A percentile compares a stretch with the other conserved stretches of the same genome.
Conservation (phyloP, 2,113 vertebrate genomes). For the Alosa alosa region DNA sequence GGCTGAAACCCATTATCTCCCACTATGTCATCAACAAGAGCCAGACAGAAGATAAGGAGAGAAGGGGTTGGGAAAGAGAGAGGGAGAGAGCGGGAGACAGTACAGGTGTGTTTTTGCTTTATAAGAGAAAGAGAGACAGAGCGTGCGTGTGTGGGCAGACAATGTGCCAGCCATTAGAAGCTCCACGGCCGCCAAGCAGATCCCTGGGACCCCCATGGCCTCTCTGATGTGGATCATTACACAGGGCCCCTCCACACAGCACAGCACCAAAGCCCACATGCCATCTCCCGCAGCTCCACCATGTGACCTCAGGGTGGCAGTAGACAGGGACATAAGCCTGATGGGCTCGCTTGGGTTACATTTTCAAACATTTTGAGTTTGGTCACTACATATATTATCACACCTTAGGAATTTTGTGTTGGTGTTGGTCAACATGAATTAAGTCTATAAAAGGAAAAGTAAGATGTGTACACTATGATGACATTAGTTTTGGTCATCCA, state of each 20-base stretch:
- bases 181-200: neutral
- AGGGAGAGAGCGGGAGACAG: neutral
- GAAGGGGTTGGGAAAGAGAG: neutral
- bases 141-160: neutral
- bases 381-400: neutral
- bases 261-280: neutral
- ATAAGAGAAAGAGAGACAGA: neutral
- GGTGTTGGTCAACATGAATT: no score
- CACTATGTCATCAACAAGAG: constrained; percentile 13
- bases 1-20: neutral
- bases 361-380: neutral
- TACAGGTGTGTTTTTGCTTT: neutral
- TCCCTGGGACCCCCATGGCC: neutral
- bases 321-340: neutral
- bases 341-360: neutral
- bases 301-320: neutral
- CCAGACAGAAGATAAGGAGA: neutral
- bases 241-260: neutral
- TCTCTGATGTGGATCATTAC: neutral
- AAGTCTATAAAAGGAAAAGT: neutral
- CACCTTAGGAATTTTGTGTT: no score
- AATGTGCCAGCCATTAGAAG: neutral
- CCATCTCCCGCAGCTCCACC: neutral
- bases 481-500: no score
- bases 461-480: neutral